phyloP scores from a whole-genome alignment of 2,113 vertebrate species.

The Ceyx margarethae region DNA sequence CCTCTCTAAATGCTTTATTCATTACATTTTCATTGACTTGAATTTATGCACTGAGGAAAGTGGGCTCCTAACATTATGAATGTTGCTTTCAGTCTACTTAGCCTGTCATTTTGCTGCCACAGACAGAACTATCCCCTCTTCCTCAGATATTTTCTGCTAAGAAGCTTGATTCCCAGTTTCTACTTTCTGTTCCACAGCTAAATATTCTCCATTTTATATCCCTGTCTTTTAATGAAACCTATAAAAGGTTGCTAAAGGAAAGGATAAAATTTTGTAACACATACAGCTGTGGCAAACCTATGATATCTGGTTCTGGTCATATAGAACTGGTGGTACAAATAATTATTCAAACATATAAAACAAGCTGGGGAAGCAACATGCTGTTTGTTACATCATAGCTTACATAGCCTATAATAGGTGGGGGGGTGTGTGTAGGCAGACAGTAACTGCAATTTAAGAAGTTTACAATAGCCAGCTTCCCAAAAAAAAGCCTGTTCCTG shows the following conservation, averaged over 20 bases:
- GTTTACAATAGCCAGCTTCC: background rate
- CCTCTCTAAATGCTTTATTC: slow-evolving; percentile 37
- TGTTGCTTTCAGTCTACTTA: slow-evolving; percentile 22
- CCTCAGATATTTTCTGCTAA: background rate
- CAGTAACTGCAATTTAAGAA: background rate
- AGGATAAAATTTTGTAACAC: background rate
- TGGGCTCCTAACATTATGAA: slow-evolving; percentile 6
- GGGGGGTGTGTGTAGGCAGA: background rate
- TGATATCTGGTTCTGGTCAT: background rate
- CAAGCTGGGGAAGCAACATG: background rate
- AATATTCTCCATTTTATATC: background rate
- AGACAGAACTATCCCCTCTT: background rate
- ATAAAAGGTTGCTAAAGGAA: background rate
- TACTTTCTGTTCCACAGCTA: slow-evolving; percentile 7
- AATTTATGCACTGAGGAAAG: slow-evolving; percentile 38
- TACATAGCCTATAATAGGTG: background rate
- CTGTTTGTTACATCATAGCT: background rate
- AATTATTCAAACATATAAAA: background rate
- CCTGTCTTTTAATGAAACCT: background rate
- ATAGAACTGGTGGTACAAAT: background rate
- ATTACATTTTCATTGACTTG: slow-evolving; percentile 39
- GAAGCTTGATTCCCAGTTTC: background rate
- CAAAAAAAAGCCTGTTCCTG: background rate
- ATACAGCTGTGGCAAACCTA: background rate
- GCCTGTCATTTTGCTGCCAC: background rate